phyloP scores from a whole-genome alignment of 2,888 invertebrate species.

The Acronicta aceris region DNA sequence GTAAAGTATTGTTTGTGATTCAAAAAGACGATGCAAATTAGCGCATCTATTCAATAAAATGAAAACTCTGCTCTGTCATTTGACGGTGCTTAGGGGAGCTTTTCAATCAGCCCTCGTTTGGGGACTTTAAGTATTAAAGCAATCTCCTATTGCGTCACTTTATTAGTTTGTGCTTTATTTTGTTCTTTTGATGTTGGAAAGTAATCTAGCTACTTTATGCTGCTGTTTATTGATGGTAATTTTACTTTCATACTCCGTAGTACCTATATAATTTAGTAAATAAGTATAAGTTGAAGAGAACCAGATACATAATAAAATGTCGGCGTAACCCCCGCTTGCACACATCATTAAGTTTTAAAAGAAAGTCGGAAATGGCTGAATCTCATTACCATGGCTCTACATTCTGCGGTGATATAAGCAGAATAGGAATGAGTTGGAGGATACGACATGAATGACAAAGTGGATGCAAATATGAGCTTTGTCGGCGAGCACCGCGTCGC shows the following conservation, averaged over 20 bases:
- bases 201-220: constrained; percentile 76
- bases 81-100: constrained; percentile 77
- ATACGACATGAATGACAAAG: constrained; percentile 86
- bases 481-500: constrained; percentile 72
- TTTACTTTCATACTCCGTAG: constrained; percentile 45
- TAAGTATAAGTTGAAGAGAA: constrained; percentile 16
- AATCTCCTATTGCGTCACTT: constrained; percentile 85
- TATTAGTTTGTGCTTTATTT: constrained; percentile 85
- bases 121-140: constrained; percentile 85
- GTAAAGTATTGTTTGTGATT: constrained; percentile 51
- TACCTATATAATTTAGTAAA: constrained; percentile 48
- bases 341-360: constrained; percentile 73
- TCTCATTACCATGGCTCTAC: constrained; percentile 80
- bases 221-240: constrained; percentile 61
- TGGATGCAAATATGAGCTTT: constrained; percentile 85
- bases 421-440: constrained; percentile 82
- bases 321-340: constrained; percentile 54
- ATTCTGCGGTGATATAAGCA: constrained; percentile 73
- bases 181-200: constrained; percentile 85
- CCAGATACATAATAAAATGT: constrained; percentile 48
- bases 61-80: constrained; percentile 82
- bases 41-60: constrained; percentile 85
- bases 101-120: constrained; percentile 85
- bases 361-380: constrained; percentile 78
- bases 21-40: constrained; percentile 87